phyloP scores from a whole-genome alignment of 2,888 invertebrate species.

The Polia nebulosa region DNA sequence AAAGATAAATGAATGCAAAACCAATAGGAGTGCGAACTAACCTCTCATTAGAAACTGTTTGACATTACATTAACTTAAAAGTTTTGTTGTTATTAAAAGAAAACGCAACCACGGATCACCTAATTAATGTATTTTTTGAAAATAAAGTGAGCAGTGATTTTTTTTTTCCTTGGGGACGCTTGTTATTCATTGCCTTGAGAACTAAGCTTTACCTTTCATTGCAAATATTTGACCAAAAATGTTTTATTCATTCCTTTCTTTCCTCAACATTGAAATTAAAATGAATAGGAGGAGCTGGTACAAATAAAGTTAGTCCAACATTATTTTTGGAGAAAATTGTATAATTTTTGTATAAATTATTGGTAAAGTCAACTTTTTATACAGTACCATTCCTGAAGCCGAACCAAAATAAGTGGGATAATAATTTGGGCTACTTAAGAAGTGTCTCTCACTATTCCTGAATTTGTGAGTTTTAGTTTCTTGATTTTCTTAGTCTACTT shows the following conservation, averaged over 20 bases:
- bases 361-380: constrained; percentile 44
- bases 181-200: constrained; percentile 66
- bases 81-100: constrained; percentile 35
- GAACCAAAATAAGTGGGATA: constrained; percentile 40
- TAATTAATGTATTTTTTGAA: constrained; percentile 60
- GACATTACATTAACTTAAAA: constrained; percentile 32
- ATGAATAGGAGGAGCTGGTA: constrained; percentile 63
- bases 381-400: constrained; percentile 37
- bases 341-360: constrained; percentile 64
- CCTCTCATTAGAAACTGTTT: neutral
- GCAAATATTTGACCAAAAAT: constrained; percentile 74
- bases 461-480: constrained; percentile 3
- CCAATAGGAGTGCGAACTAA: constrained; percentile 18
- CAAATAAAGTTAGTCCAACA: constrained; percentile 62
- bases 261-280: constrained; percentile 70
- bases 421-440: constrained; percentile 17
- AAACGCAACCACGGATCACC: constrained; percentile 45
- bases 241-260: constrained; percentile 74
- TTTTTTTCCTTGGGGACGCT: constrained; percentile 44
- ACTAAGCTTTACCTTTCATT: constrained; percentile 64
- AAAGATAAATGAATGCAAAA: neutral
- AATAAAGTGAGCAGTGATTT: constrained; percentile 59
- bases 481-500: neutral
- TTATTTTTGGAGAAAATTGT: constrained; percentile 59
- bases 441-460: neutral